Evolutionary conservation across 2,113 vertebrate genomes (phyloP), one percentile per base, ranked within the genome.

Genomic region (Aegithalos caudatus): DNA sequence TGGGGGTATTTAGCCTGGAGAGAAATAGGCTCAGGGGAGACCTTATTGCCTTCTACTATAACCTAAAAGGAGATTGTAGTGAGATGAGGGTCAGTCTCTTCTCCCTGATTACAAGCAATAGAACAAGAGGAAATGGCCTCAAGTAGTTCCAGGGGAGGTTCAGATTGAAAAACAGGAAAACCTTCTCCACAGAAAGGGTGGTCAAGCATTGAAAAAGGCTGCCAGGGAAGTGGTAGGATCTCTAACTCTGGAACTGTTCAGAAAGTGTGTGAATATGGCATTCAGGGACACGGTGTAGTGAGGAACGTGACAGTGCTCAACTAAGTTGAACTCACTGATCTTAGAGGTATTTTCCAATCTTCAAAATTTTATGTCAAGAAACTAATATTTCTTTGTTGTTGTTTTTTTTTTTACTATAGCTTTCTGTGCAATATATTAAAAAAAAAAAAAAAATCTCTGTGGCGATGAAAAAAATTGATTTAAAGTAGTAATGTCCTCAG

Each of bases 21-120:
- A 21, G 38, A 45, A 89, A 17, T 28, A 45, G 28, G 15, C 4
- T 58, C 45, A 3, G 15, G 3, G 13, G 33, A 45, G 33, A 58
- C 23, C 19, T 18, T 10, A 29, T 5, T 58, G n/a, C 16, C 20
- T 28, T 44, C 24, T 45, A 18, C 23, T 16, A 2, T 16, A 53
- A n/a, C 23, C 25, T 53, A 11, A 45, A 40, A 53, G 45, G 28
- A 45, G 33, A 31, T 14, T 60, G 9, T 21, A 25, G n/a, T 21
- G 9, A 60, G 28, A 11, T 29, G 38, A 45, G 24, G 20, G 16
- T 47, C 20, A 22, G 28, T 47, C 17, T 40, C 17, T 40, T 87
- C 20, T 31, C 24, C 19, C 20, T 6, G 15, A 9, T 40, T 21
- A 54, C 40, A 54, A n/a, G 29, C 0, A 0, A 61, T 29, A 62